phyloP scores from a whole-genome alignment of 2,797 vertebrate species.

The Odontamblyopus rebecca region DNA sequence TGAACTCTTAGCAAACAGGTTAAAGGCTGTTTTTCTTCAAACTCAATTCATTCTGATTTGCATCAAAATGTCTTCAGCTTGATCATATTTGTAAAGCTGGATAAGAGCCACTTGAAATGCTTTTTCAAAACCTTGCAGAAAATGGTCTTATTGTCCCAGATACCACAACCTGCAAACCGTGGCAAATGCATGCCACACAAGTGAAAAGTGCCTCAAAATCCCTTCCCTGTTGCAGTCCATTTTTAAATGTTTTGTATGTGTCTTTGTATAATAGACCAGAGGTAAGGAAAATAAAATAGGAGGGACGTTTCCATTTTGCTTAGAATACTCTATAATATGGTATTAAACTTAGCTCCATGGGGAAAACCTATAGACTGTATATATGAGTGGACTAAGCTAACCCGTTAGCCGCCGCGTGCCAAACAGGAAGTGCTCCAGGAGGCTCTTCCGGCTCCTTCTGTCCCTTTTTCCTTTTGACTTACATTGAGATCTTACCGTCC shows the following conservation, averaged over 20 bases:
- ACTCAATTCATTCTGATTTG: not conserved
- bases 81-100: not conserved
- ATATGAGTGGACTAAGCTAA: too few species aligned
- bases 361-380: too few species aligned
- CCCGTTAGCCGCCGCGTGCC: too few species aligned
- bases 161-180: not conserved
- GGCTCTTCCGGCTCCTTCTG: too few species aligned
- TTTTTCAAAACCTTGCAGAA: not conserved
- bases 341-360: too few species aligned
- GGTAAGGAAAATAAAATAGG: not conserved
- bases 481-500: too few species aligned
- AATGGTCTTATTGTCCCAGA: not conserved
- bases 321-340: too few species aligned
- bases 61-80: constrained; percentile 2
- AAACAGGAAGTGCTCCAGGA: too few species aligned
- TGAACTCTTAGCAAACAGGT: not conserved
- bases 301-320: too few species aligned
- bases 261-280: not conserved
- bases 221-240: not conserved
- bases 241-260: not conserved
- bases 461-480: too few species aligned
- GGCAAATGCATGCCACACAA: not conserved
- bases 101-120: constrained; percentile 1
- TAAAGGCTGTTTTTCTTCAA: not conserved
- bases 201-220: not conserved